Evolutionary conservation across 2,888 invertebrate species (phyloP).

Genomic region (Apamea crenata): DNA sequence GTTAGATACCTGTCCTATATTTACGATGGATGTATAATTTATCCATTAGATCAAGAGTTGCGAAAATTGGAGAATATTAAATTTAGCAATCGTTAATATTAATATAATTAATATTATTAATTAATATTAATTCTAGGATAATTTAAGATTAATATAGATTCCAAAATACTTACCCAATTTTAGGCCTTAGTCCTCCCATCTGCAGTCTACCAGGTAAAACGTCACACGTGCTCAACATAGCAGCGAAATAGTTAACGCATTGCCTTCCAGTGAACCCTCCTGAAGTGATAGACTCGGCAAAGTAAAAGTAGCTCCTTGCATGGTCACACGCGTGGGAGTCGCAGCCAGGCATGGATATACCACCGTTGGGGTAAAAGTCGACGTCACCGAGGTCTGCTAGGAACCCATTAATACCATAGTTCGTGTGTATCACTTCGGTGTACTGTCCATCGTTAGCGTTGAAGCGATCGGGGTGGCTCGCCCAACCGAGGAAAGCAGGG

Average conservation of each 20-base stretch:
- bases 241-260: constrained; percentile 78
- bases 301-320: constrained; percentile 77
- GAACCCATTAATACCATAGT: constrained; percentile 79
- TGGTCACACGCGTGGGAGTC: constrained; percentile 79
- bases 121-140: neutral
- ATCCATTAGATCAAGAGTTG: neutral
- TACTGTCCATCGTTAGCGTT: constrained; percentile 75
- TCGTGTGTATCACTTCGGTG: constrained; percentile 83
- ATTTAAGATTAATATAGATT: neutral
- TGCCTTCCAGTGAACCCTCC: constrained; percentile 79
- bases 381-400: constrained; percentile 76
- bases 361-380: constrained; percentile 83
- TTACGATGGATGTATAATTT: neutral
- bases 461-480: constrained; percentile 77
- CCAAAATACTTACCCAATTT: constrained; percentile 75
- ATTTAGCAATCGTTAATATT: too few relatives aligned
- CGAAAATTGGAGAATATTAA: neutral
- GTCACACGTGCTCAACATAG: constrained; percentile 74
- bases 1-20: neutral
- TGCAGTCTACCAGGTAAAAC: constrained; percentile 73
- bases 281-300: constrained; percentile 77
- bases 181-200: constrained; percentile 81
- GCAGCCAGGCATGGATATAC: constrained; percentile 82
- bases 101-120: too few relatives aligned
- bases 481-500: constrained; percentile 81